Evolutionary conservation across 2,113 vertebrate species (phyloP).

Genomic region (Thamnophis sirtalis): DNA sequence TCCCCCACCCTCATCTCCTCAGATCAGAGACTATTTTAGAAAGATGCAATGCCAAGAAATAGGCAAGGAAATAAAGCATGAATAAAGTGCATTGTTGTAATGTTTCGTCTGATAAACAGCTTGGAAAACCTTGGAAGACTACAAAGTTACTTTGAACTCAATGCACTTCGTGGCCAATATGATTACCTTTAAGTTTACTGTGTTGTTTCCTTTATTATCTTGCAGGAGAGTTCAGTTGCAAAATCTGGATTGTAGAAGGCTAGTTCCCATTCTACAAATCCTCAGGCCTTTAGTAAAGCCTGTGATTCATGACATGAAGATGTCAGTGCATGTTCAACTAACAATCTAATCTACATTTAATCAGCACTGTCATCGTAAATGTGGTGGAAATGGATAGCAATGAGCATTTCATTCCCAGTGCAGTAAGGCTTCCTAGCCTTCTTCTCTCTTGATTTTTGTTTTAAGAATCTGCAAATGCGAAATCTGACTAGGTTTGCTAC

Average conservation of each 20-base stretch:
- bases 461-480: not conserved
- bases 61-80: not conserved
- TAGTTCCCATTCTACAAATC: not conserved
- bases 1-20: not conserved
- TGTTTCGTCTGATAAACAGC: not conserved
- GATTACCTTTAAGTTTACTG: not conserved
- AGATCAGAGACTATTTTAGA: not conserved
- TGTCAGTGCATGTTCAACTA: not conserved
- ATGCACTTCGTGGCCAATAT: not conserved
- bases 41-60: not conserved
- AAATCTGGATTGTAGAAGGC: not conserved
- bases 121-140: not conserved
- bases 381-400: not conserved
- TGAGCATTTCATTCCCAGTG: not conserved
- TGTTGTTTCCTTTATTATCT: not conserved
- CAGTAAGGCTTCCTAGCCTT: not conserved
- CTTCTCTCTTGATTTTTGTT: not conserved
- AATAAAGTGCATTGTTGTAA: not conserved
- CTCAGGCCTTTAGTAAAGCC: not conserved
- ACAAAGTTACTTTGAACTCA: not conserved
- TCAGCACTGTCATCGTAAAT: not conserved
- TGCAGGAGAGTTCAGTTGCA: not conserved
- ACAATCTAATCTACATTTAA: not conserved
- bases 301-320: not conserved
- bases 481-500: not conserved